Percentiles rank a stretch among this genome's conserved stretches.
Conservation (phyloP, 1,140 invertebrate genomes). For the Saxidomus purpurata region DNA sequence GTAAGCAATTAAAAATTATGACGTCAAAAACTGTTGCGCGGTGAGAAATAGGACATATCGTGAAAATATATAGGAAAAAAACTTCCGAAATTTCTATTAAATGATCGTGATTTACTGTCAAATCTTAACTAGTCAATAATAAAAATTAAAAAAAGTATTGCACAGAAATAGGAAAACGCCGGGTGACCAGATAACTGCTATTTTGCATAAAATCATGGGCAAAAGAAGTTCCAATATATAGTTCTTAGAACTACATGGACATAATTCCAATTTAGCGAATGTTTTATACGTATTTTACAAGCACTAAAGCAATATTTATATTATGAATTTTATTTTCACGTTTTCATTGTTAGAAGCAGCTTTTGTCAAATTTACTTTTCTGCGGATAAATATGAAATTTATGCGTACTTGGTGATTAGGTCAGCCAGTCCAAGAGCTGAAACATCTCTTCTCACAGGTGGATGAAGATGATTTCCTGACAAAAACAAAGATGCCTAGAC, state of each 20-base stretch:
- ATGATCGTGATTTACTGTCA: too few relatives aligned
- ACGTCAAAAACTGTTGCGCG: constrained; percentile 47
- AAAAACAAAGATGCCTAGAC: neutral
- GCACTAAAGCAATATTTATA: too few relatives aligned
- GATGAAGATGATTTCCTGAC: constrained; percentile 46
- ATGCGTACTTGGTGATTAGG: constrained; percentile 58
- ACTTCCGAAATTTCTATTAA: too few relatives aligned
- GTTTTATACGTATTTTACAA: too few relatives aligned
- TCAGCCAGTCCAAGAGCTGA: constrained; percentile 49
- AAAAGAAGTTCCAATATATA: constrained; percentile 30
- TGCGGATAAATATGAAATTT: constrained; percentile 51
- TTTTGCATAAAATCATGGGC: constrained; percentile 59
- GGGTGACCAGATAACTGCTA: constrained; percentile 21
- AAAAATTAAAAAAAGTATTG: too few relatives aligned
- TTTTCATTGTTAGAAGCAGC: too few relatives aligned
- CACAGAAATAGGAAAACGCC: neutral
- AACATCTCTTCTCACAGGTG: constrained; percentile 57
- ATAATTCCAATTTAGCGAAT: too few relatives aligned
- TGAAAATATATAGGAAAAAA: too few relatives aligned
- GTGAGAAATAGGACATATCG: constrained; percentile 28
- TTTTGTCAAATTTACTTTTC: too few relatives aligned
- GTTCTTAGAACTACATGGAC: constrained; percentile 34
- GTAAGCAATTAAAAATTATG: neutral
- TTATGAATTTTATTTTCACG: too few relatives aligned
- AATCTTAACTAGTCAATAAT: too few relatives aligned